A percentile compares a stretch with the other conserved stretches of the same genome.
These are phyloP conservation scores for Lindbergichthys nudifrons DNA, from an alignment of 2,797 vertebrate genomes.

Conservation along the genomic window DNA sequence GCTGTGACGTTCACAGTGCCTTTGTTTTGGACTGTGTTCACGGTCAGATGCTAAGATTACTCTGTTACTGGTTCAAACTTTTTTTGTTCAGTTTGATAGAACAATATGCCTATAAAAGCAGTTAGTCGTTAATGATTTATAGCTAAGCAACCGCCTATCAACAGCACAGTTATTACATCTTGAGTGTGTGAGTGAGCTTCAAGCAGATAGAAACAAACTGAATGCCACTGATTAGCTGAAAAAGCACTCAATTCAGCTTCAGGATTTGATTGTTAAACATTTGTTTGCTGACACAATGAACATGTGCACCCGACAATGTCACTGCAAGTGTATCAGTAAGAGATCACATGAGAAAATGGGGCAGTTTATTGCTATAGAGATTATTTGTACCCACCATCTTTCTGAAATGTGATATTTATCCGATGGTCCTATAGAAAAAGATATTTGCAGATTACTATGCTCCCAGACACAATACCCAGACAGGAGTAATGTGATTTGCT, in stretches of 20 bases:
- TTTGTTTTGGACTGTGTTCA: too few species aligned
- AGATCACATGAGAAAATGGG: background rate
- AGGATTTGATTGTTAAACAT: constrained; percentile 8
- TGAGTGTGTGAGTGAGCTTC: constrained; percentile 5
- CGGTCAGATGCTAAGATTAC: too few species aligned
- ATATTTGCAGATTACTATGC: constrained; percentile 63
- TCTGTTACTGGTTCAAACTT: too few species aligned
- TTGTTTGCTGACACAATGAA: background rate
- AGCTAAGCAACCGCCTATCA: background rate
- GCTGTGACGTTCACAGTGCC: background rate
- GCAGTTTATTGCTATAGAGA: background rate
- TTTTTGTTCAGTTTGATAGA: too few species aligned
- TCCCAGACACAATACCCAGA: constrained; percentile 74
- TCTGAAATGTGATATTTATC: constrained; percentile 15
- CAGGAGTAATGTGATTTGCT: constrained; percentile 72
- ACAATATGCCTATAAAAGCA: background rate
- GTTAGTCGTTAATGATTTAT: background rate
- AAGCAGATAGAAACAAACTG: background rate
- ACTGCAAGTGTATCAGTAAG: background rate
- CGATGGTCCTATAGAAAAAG: constrained; percentile 23
- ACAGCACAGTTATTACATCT: background rate
- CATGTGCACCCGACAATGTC: background rate
- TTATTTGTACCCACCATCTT: constrained; percentile 3
- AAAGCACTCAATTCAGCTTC: background rate
- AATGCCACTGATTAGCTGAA: background rate